phyloP scores from a whole-genome alignment of 2,113 vertebrate genomes.

The Planiliza haematocheilus region DNA sequence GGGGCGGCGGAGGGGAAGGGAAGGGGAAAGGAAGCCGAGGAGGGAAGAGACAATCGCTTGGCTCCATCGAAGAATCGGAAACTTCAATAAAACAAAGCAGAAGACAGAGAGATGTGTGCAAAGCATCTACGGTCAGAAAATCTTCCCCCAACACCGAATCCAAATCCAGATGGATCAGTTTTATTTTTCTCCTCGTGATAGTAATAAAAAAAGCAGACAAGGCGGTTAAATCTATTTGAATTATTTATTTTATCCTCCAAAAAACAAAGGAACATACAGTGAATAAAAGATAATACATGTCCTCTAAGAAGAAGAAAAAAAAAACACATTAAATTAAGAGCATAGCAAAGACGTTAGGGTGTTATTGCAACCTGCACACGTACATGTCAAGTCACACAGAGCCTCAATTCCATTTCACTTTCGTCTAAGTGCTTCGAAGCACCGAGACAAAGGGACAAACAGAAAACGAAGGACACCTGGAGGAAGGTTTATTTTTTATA shows the following conservation, averaged over 20 bases:
- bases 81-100: constrained; percentile 53
- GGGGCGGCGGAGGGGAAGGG: no score
- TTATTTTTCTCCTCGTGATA: constrained; percentile 9
- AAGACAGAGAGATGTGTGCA: constrained; percentile 44
- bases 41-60: constrained; percentile 69
- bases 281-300: constrained; percentile 20
- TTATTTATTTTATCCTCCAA: constrained; percentile 63
- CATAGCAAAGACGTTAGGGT: constrained; percentile 11
- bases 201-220: constrained; percentile 22
- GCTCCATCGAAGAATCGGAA: constrained; percentile 46
- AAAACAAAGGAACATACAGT: constrained; percentile 31
- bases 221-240: constrained; percentile 32
- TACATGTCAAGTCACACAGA: neutral
- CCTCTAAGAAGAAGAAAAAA: constrained; percentile 14
- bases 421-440: neutral
- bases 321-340: constrained; percentile 27
- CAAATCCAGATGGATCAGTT: constrained; percentile 31
- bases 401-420: neutral
- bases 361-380: constrained; percentile 19
- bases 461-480: constrained; percentile 5
- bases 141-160: constrained; percentile 25
- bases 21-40: constrained; percentile 42
- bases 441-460: neutral
- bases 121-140: constrained; percentile 26
- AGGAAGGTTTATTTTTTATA: neutral